Evolutionary conservation across 2,888 invertebrate genomes (phyloP).

Genomic region (Drosophila emarginata): DNA sequence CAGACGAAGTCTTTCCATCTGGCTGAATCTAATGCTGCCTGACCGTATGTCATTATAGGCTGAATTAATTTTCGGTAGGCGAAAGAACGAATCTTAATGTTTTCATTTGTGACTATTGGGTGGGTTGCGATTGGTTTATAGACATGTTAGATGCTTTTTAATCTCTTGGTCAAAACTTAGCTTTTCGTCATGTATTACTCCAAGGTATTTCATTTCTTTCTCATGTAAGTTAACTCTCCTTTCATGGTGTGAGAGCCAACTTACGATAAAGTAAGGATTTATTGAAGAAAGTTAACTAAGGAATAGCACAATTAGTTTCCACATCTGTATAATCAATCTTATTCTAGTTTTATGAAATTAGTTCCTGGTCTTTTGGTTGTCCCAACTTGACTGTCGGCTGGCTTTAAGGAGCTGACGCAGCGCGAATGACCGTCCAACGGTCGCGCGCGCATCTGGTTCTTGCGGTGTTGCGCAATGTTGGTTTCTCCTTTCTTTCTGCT

Average conservation of each 20-base stretch:
- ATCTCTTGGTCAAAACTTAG: too few relatives aligned
- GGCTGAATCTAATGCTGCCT: neutral
- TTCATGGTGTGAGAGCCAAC: too few relatives aligned
- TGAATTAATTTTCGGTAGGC: neutral
- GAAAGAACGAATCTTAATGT: neutral
- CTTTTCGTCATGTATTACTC: too few relatives aligned
- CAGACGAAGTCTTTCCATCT: neutral
- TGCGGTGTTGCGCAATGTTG: too few relatives aligned
- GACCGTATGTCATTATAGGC: constrained; percentile 6
- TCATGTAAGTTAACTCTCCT: too few relatives aligned
- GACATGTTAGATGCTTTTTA: neutral
- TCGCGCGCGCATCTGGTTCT: neutral
- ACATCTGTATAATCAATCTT: too few relatives aligned
- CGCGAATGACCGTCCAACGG: neutral
- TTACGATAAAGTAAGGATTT: too few relatives aligned
- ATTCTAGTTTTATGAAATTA: too few relatives aligned
- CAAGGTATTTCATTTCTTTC: constrained; percentile 9
- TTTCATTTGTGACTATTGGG: neutral
- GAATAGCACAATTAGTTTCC: too few relatives aligned
- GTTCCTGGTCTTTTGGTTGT: too few relatives aligned
- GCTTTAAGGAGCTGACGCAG: neutral
- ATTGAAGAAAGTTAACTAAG: too few relatives aligned
- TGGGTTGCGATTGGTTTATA: neutral
- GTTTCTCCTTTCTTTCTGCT: neutral
- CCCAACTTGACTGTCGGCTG: too few relatives aligned